Evolutionary conservation across 2,888 invertebrate genomes (phyloP).

Genomic region (Agriopis leucophaearia): DNA sequence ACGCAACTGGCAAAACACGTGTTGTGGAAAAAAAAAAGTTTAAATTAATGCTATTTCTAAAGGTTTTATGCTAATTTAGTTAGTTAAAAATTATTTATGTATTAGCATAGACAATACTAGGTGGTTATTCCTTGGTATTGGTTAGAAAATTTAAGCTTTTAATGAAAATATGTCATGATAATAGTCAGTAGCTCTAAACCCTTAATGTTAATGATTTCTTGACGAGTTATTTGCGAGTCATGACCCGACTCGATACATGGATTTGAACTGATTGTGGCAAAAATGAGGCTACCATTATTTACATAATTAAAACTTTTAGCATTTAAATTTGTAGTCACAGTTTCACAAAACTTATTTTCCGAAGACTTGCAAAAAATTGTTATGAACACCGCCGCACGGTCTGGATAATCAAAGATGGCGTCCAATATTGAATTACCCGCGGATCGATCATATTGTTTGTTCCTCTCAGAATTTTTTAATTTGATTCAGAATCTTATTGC

Average conservation of each 20-base stretch:
- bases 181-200: not conserved
- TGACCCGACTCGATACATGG: slow-evolving; percentile 58
- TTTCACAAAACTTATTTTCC: slow-evolving; percentile 28
- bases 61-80: not conserved
- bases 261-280: slow-evolving; percentile 53
- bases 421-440: slow-evolving; percentile 61
- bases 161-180: not conserved
- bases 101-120: too few species aligned
- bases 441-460: slow-evolving; percentile 47
- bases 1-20: slow-evolving; percentile 41
- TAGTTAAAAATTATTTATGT: not conserved
- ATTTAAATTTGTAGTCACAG: slow-evolving; percentile 13
- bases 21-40: slow-evolving; percentile 4
- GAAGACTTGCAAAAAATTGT: slow-evolving; percentile 37
- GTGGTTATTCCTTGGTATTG: too few species aligned
- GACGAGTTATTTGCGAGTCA: slow-evolving; percentile 70
- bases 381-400: slow-evolving; percentile 41
- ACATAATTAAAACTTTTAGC: slow-evolving; percentile 46
- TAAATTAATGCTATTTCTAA: not conserved
- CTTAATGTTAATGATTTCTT: slow-evolving; percentile 61
- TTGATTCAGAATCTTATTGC: slow-evolving; percentile 48
- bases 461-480: slow-evolving; percentile 38
- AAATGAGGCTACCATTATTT: slow-evolving; percentile 32
- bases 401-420: slow-evolving; percentile 61
- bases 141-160: not conserved